Percentiles rank a stretch among this genome's conserved stretches.
phyloP scores from a whole-genome alignment of 2,113 vertebrate species.

The Chauna torquata region DNA sequence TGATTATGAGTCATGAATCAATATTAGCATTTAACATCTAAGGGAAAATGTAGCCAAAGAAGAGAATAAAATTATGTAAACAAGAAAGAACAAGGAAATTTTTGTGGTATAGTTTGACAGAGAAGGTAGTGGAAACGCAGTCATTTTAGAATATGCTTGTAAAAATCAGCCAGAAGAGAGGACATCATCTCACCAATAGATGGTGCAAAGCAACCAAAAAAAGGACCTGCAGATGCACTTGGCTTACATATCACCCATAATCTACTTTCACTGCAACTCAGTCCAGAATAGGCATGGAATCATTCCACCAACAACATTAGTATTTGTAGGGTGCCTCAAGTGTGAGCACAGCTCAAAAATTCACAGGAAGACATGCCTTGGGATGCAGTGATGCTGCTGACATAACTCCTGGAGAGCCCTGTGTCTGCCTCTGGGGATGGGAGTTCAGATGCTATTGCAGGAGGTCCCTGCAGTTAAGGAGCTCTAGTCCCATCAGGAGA shows the following conservation, averaged over 20 bases:
- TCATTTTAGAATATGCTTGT: not conserved
- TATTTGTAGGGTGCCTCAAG: not conserved
- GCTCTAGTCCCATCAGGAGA: not conserved
- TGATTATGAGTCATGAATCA: not conserved
- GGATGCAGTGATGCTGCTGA: not conserved
- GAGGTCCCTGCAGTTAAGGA: not conserved
- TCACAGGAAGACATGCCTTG: not conserved
- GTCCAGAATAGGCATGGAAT: not conserved
- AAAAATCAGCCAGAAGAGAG: not conserved
- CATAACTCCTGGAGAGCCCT: not conserved
- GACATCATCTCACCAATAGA: constrained; percentile 18
- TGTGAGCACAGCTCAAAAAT: not conserved
- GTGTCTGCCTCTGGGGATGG: not conserved
- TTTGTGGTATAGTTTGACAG: not conserved
- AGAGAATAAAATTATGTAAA: not conserved
- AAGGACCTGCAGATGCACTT: not conserved
- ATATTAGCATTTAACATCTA: not conserved
- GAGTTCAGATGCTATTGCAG: not conserved
- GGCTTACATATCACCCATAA: not conserved
- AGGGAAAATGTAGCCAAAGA: not conserved
- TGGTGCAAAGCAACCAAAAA: constrained; percentile 3
- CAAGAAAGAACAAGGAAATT: not conserved
- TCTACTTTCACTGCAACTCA: not conserved
- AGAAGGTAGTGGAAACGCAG: rapidly evolving
- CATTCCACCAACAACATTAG: not conserved